phyloP scores from a whole-genome alignment of 2,113 vertebrate genomes.

The Pipa parva region DNA sequence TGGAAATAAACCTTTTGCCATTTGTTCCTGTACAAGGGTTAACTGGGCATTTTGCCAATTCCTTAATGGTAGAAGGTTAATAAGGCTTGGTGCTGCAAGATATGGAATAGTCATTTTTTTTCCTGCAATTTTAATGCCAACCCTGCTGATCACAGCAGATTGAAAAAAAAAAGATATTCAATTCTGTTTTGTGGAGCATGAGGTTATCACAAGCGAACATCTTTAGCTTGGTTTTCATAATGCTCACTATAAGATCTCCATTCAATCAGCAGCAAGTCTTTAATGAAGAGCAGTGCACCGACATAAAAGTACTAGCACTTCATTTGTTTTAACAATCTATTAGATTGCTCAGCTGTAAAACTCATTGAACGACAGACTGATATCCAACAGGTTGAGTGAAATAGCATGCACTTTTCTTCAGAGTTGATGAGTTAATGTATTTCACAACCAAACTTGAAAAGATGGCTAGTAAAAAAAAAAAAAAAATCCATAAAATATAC shows the following conservation, averaged over 20 bases:
- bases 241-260: not conserved
- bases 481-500: not conserved
- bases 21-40: not conserved
- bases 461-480: too few relatives aligned
- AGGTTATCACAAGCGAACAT: conserved; percentile 15
- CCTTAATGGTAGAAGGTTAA: conserved; percentile 34
- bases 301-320: not conserved
- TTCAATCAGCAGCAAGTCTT: not conserved
- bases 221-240: conserved; percentile 6
- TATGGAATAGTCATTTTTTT: not conserved
- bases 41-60: not conserved
- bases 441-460: too few relatives aligned
- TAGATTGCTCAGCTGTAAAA: too few relatives aligned
- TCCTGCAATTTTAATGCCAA: conserved; percentile 12
- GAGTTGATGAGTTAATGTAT: too few relatives aligned
- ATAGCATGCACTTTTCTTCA: too few relatives aligned
- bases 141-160: conserved; percentile 10
- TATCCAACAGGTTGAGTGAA: too few relatives aligned
- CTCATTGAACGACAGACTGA: too few relatives aligned
- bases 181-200: not conserved
- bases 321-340: not conserved
- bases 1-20: conserved; percentile 10
- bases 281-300: not conserved
- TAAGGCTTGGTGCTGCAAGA: not conserved
- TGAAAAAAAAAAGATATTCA: not conserved